Percentiles rank a stretch among this genome's conserved stretches.
These are phyloP conservation scores for Phortica magna DNA, from an alignment of 2,888 invertebrate species.

Conservation along the genomic window DNA sequence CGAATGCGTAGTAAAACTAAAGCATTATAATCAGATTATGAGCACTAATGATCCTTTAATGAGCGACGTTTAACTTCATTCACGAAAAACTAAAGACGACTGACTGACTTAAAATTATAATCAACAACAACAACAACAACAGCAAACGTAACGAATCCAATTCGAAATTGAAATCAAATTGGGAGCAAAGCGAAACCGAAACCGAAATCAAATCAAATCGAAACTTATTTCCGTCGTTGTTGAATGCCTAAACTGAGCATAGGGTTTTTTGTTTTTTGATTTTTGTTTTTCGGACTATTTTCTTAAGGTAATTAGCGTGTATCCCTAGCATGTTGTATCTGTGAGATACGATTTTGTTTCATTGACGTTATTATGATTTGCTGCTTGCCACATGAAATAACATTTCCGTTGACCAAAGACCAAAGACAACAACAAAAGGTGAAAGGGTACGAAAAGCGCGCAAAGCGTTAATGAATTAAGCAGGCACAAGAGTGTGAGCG, in stretches of 20 bases:
- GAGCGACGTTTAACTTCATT: constrained; percentile 73
- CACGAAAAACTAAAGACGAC: constrained; percentile 10
- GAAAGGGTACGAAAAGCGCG: neutral
- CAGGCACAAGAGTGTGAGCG: neutral
- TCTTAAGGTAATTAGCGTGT: constrained; percentile 41
- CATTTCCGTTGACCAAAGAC: neutral
- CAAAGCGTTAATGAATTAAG: neutral
- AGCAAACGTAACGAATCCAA: constrained; percentile 11
- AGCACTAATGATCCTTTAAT: constrained; percentile 77
- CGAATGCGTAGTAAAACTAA: constrained; percentile 62
- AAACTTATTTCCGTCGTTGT: constrained; percentile 19
- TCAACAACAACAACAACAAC: constrained; percentile 1
- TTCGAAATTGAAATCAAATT: constrained; percentile 16
- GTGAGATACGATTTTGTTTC: neutral
- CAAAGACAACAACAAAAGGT: constrained; percentile 12
- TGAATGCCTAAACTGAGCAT: neutral
- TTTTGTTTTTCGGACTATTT: neutral
- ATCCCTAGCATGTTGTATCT: constrained; percentile 8
- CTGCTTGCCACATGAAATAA: neutral
- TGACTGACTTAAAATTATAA: neutral
- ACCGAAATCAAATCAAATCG: constrained; percentile 11
- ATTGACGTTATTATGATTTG: neutral
- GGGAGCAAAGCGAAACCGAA: neutral
- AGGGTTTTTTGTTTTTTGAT: neutral
- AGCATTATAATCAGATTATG: constrained; percentile 78